Percentiles rank a stretch among this genome's conserved stretches.
Evolutionary conservation across 2,797 vertebrate species (phyloP).

Genomic region (Silurus lanzhouensis): DNA sequence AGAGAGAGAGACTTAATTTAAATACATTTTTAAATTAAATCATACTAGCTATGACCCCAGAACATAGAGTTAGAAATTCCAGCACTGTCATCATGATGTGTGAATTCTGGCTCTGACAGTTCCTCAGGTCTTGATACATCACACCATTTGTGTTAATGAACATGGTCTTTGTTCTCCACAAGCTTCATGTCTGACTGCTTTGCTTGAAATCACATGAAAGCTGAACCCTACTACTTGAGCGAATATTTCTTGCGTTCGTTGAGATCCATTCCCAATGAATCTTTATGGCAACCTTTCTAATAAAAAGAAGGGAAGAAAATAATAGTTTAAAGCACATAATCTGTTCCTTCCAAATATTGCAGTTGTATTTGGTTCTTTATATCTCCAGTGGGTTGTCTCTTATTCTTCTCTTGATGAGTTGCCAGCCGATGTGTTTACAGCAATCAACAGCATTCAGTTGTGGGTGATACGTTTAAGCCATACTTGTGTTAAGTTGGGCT

Average conservation of each 20-base stretch:
- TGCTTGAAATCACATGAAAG: neutral
- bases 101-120: neutral
- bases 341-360: conserved; percentile 4
- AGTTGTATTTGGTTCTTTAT: neutral
- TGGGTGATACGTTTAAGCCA: neutral
- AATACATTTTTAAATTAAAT: neutral
- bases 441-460: neutral
- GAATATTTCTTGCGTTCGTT: neutral
- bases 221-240: neutral
- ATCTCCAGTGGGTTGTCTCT: neutral
- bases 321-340: neutral
- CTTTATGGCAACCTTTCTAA: neutral
- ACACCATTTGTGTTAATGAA: conserved; percentile 8
- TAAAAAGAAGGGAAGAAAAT: neutral
- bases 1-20: neutral
- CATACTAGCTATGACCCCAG: neutral
- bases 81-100: conserved; percentile 3
- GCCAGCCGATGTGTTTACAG: conserved; percentile 3
- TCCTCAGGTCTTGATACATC: neutral
- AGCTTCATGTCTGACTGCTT: neutral
- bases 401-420: neutral
- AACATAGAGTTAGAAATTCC: neutral
- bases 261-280: neutral
- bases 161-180: neutral
- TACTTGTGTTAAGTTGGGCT: conserved; percentile 14